A percentile compares a stretch with the other conserved stretches of the same genome.
Evolutionary conservation across 2,113 vertebrate species (phyloP).

Genomic region (Burhinus bistriatus): DNA sequence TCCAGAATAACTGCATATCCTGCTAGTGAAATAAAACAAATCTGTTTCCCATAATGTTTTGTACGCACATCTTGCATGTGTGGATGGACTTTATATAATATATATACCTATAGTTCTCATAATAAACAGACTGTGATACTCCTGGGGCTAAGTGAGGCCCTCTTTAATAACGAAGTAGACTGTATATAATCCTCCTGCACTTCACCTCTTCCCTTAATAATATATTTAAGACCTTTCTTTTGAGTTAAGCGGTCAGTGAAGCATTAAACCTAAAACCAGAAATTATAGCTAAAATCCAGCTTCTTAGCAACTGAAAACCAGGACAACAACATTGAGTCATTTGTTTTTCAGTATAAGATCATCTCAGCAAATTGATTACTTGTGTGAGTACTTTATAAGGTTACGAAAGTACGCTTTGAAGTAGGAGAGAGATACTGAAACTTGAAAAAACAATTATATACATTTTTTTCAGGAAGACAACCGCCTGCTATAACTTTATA

Average conservation of each 20-base stretch:
- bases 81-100: neutral
- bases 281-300: neutral
- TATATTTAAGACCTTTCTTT: neutral
- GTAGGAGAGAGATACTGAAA: neutral
- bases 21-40: neutral
- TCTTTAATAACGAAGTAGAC: neutral
- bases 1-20: neutral
- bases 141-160: neutral
- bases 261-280: neutral
- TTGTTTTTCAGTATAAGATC: neutral
- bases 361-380: neutral
- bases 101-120: neutral
- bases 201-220: constrained; percentile 1
- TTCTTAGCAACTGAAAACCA: constrained; percentile 16
- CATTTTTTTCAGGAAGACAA: neutral
- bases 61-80: neutral
- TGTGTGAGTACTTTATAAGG: neutral
- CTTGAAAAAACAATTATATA: neutral
- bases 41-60: neutral
- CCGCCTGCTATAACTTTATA: neutral
- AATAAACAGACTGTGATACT: neutral
- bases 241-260: neutral
- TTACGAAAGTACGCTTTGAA: neutral
- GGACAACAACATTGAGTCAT: neutral
- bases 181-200: neutral